phyloP scores from a whole-genome alignment of 2,888 invertebrate genomes.

The Hypomecis atomaria region DNA sequence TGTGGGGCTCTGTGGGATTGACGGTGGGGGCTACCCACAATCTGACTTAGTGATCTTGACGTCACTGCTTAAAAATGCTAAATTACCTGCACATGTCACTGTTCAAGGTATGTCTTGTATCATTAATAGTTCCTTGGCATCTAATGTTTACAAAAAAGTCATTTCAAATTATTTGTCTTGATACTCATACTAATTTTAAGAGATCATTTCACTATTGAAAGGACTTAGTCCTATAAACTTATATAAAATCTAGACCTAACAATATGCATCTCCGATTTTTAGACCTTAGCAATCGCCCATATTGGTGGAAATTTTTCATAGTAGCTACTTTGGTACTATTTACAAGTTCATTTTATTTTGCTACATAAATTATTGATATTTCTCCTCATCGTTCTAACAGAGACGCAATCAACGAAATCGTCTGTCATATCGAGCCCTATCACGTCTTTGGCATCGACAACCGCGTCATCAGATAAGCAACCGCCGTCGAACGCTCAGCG shows the following conservation, averaged over 20 bases:
- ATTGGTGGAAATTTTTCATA: too few relatives aligned
- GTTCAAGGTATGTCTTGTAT: constrained; percentile 63
- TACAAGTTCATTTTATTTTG: too few relatives aligned
- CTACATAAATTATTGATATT: too few relatives aligned
- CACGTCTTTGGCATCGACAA: constrained; percentile 72
- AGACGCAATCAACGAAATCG: constrained; percentile 70
- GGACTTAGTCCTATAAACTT: too few relatives aligned
- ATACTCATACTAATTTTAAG: too few relatives aligned
- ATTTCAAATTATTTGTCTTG: too few relatives aligned
- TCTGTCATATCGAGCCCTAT: constrained; percentile 75
- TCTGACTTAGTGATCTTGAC: constrained; percentile 91
- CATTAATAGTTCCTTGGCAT: too few relatives aligned
- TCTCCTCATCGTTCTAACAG: constrained; percentile 44
- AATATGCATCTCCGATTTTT: not conserved
- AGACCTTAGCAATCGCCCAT: not conserved
- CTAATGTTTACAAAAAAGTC: too few relatives aligned
- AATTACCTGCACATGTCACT: constrained; percentile 84
- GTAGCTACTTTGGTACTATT: too few relatives aligned
- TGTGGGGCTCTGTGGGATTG: constrained; percentile 88
- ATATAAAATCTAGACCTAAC: not conserved
- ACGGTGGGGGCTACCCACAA: constrained; percentile 87
- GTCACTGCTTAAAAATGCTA: constrained; percentile 90
- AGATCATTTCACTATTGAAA: too few relatives aligned
- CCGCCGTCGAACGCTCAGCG: constrained; percentile 72
- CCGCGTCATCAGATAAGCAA: constrained; percentile 68